These are phyloP conservation scores for Clamator glandarius DNA, from an alignment of 2,797 vertebrate species.

Conservation along the genomic window DNA sequence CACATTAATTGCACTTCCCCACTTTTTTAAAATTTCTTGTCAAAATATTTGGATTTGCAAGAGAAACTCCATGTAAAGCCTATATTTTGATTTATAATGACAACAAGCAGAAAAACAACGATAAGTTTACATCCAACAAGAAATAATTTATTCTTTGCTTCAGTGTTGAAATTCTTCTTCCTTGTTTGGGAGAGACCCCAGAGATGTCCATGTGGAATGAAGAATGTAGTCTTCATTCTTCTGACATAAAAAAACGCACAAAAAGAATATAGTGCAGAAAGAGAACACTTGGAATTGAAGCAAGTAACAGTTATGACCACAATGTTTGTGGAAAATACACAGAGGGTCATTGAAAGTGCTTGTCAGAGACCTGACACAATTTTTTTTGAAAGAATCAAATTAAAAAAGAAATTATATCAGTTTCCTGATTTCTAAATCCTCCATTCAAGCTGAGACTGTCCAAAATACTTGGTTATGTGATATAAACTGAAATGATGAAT, in stretches of 20 bases:
- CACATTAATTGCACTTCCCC: not conserved
- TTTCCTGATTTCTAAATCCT: not conserved
- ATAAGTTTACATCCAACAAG: not conserved
- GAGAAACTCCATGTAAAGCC: not conserved
- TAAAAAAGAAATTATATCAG: not conserved
- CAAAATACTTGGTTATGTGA: not conserved
- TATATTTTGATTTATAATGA: not conserved
- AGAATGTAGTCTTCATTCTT: not conserved
- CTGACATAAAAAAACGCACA: not conserved
- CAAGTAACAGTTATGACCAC: not conserved
- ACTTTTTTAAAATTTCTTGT: not conserved
- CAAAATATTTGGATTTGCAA: not conserved
- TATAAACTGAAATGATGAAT: not conserved
- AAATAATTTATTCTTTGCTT: not conserved
- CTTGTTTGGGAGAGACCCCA: not conserved
- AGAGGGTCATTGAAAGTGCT: not conserved
- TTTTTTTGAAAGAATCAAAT: not conserved
- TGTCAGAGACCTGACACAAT: not conserved
- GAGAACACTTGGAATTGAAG: not conserved
- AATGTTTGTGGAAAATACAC: not conserved
- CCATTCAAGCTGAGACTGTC: not conserved
- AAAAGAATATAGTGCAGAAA: accelerated
- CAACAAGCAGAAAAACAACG: not conserved
- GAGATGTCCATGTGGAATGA: not conserved
- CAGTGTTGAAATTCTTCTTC: not conserved